Evolutionary conservation across 1,140 invertebrate species (phyloP).

Genomic region (Aphelenchoides fujianensis): DNA sequence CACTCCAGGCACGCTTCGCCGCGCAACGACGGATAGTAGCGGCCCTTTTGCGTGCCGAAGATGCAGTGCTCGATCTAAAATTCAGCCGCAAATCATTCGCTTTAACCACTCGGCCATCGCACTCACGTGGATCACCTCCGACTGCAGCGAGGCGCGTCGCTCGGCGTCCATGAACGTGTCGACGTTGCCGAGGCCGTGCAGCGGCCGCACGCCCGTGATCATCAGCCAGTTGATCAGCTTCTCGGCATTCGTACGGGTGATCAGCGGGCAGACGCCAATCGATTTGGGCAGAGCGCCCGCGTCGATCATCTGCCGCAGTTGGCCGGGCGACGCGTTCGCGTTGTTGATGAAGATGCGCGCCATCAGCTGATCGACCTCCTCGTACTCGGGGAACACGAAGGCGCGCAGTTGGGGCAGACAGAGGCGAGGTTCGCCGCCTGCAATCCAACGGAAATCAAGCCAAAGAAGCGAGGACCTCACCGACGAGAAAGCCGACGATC

Average conservation of each 20-base stretch:
- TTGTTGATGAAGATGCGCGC: not conserved
- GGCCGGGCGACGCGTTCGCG: not conserved
- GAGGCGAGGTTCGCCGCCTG: conserved; percentile 1
- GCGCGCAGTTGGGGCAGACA: conserved; percentile 7
- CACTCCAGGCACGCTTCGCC: not conserved
- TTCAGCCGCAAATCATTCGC: not conserved
- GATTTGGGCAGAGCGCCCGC: not conserved
- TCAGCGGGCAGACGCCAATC: not conserved
- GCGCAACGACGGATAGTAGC: not conserved
- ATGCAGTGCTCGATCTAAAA: not conserved
- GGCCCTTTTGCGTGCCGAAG: not conserved
- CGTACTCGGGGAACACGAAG: not conserved
- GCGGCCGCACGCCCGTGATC: not conserved
- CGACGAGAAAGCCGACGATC: not conserved
- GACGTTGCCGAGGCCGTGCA: not conserved
- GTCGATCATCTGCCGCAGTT: not conserved
- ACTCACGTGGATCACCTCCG: not conserved
- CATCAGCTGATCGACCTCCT: not conserved
- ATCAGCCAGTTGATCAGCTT: not conserved
- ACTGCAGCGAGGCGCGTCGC: not conserved
- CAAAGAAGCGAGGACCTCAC: not conserved
- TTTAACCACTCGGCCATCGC: not conserved
- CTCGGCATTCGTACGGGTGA: not conserved
- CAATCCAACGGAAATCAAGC: not conserved
- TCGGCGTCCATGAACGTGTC: not conserved